phyloP scores from a whole-genome alignment of 2,113 vertebrate species.

The Rhinolophus ferrumequinum region DNA sequence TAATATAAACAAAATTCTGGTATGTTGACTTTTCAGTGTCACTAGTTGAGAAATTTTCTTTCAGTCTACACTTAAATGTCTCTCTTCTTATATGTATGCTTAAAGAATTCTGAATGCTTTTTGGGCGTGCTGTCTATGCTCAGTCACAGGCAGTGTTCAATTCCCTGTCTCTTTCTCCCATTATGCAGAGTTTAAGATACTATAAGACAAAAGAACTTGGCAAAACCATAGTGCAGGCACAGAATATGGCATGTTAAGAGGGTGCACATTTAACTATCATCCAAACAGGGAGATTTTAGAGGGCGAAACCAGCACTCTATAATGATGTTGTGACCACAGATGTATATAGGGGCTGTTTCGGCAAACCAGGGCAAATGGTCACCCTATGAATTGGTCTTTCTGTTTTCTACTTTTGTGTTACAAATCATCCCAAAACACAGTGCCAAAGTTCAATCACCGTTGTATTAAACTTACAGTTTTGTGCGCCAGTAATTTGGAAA shows the following conservation, averaged over 20 bases:
- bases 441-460: neutral
- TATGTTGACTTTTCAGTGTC: neutral
- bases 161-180: neutral
- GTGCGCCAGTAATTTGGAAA: neutral
- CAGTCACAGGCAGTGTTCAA: neutral
- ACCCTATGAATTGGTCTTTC: neutral
- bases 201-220: neutral
- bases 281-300: neutral
- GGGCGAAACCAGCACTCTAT: neutral
- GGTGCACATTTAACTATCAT: neutral
- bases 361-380: neutral
- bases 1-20: neutral
- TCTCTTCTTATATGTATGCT: neutral
- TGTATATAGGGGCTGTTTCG: neutral
- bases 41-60: neutral
- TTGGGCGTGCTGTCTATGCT: neutral
- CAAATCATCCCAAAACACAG: neutral
- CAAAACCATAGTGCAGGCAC: neutral
- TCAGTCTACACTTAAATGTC: neutral
- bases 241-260: neutral
- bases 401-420: neutral
- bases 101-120: neutral
- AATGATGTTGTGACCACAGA: neutral
- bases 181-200: neutral
- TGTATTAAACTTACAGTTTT: neutral